Percentiles rank a stretch among this genome's conserved stretches.
Evolutionary conservation across 1,140 invertebrate genomes (phyloP).

Genomic region (Cherax destructor): DNA sequence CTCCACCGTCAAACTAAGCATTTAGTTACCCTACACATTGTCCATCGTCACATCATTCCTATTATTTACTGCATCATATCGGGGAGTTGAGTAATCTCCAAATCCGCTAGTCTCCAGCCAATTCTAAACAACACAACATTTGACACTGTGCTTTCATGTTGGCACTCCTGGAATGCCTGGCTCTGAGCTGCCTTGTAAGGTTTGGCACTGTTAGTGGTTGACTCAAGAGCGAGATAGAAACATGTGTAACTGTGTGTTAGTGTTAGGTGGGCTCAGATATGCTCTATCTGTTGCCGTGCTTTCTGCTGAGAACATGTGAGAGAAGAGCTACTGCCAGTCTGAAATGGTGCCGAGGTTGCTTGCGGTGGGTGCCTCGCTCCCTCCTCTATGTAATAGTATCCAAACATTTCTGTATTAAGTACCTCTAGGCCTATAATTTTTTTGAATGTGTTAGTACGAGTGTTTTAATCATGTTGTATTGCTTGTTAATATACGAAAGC

Average conservation of each 20-base stretch:
- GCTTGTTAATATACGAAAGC: no score
- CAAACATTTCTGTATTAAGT: no score
- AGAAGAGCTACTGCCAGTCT: slow-evolving; percentile 2
- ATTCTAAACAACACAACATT: neutral
- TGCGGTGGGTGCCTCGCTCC: neutral
- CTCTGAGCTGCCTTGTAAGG: slow-evolving; percentile 54
- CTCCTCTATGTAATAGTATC: no score
- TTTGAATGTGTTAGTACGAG: no score
- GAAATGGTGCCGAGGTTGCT: neutral
- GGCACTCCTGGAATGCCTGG: slow-evolving; percentile 61
- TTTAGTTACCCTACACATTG: no score
- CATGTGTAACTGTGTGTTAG: slow-evolving; percentile 48
- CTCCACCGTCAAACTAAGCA: neutral
- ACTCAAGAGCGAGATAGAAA: slow-evolving; percentile 33
- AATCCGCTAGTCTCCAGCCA: no score
- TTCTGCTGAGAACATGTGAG: neutral
- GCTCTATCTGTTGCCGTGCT: slow-evolving; percentile 13
- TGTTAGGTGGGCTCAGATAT: neutral
- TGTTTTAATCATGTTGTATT: no score
- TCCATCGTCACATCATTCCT: no score
- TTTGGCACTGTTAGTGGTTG: slow-evolving; percentile 50
- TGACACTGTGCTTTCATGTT: slow-evolving; percentile 50
- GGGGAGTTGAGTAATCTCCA: no score
- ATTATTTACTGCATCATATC: no score
- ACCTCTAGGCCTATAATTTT: no score